Base-by-base conservation (phyloP, 2,888 invertebrate species). In the Periphyllus acericola region DNA sequence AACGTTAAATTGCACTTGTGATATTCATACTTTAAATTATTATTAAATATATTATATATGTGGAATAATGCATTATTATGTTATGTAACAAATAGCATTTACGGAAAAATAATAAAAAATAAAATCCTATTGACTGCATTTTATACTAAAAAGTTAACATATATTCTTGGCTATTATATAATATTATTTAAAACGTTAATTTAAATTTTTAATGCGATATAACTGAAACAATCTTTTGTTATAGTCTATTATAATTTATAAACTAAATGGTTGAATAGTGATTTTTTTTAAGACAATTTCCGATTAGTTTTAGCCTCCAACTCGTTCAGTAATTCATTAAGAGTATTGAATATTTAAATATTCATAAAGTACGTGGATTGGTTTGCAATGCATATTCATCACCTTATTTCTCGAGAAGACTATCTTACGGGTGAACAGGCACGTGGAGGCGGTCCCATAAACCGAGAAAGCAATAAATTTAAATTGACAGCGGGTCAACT, bases 371-470 rank as follows among this genome's bases (percentile, higher is more conserved):
- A 34, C 72, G 72, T 34, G 68, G 29, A 72, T 72, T 34, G 17
- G 34, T 72, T 72, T 72, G 34, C 72, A 32, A 72, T 72, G 6
- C 72, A 72, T 34, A 72, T 72, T 72, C 72, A 34, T 72, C 34
- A 72, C 4, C 34, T 72, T 34, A 72, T 5, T n/a, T n/a, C 34
- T 72, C 17, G 72, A 19, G 5, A 34, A 34, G 72, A 72, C 34
- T 34, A 72, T 72, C 34, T 72, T 72, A 21, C 34, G 72, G 34
- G 34, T 34, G 72, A 72, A 72, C 72, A 32, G 34, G 34, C 72
- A 72, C 34, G 32, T 21, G 4, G 34, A 34, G 19, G 19, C 72
- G 34, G 71, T 29, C 14, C 29, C 71, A 11, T 34, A 34, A 5
- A 21, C 21, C 34, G 72, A 34, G 34, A 72, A 34, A 34, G 34